These are phyloP conservation scores for Lophura nycthemera DNA, from an alignment of 2,113 vertebrate species.

Conservation along the genomic window DNA sequence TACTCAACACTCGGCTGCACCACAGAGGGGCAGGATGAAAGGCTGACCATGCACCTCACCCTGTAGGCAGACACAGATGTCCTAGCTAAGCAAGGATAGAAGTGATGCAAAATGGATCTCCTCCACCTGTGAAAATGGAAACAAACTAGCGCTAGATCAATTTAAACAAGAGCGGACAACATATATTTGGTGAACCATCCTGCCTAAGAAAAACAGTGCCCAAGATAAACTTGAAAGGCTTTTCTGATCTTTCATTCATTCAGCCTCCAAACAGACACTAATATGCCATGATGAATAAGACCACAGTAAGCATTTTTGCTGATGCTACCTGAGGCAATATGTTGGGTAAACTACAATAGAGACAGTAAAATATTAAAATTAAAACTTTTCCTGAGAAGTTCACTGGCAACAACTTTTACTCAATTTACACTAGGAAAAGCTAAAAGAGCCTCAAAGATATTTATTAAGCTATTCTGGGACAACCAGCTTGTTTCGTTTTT, in stretches of 20 bases:
- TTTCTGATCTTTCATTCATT: not conserved
- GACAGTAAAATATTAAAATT: not conserved
- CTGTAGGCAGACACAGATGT: not conserved
- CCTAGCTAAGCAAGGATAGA: not conserved
- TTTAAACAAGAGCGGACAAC: not conserved
- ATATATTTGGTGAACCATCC: rapidly evolving
- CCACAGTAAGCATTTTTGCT: not conserved
- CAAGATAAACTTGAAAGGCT: not conserved
- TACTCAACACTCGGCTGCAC: not conserved
- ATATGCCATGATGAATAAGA: not conserved
- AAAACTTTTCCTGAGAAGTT: not conserved
- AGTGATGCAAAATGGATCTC: not conserved
- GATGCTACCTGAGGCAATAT: not conserved
- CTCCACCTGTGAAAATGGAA: not conserved
- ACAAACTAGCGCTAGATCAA: not conserved
- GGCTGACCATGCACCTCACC: not conserved
- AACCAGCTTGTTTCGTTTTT: not conserved
- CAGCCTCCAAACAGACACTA: not conserved
- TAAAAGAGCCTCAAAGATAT: not conserved
- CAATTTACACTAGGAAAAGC: not conserved
- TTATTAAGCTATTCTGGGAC: not conserved
- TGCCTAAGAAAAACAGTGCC: not conserved
- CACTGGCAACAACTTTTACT: not conserved
- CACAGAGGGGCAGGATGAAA: not conserved
- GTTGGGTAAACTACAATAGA: not conserved